phyloP scores from a whole-genome alignment of 2,888 invertebrate genomes.

The Atethmia centrago region DNA sequence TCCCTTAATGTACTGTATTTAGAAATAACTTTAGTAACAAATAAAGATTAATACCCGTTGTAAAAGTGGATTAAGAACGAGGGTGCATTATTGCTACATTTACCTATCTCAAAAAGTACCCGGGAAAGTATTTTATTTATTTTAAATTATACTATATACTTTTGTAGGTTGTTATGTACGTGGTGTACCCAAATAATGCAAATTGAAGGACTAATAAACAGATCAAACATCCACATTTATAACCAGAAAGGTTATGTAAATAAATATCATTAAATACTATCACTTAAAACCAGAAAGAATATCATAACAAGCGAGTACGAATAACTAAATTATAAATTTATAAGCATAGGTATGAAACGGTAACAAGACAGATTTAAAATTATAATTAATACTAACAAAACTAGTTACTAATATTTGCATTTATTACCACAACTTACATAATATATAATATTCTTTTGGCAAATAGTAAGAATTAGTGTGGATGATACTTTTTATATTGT shows the following conservation, averaged over 20 bases:
- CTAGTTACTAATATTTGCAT: constrained; percentile 10
- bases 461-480: not conserved
- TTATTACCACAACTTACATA: not conserved
- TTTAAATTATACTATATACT: too few relatives aligned
- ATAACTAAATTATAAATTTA: constrained; percentile 1
- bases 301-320: not conserved
- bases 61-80: not conserved
- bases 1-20: too few relatives aligned
- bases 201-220: not conserved
- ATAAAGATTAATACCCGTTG: not conserved
- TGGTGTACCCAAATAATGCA: not conserved
- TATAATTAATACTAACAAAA: constrained; percentile 21
- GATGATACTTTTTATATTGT: too few relatives aligned
- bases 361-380: constrained; percentile 15
- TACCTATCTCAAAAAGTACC: not conserved
- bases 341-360: not conserved
- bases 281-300: constrained; percentile 1
- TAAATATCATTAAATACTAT: too few relatives aligned
- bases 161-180: too few relatives aligned
- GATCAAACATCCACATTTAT: not conserved
- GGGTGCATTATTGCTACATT: not conserved
- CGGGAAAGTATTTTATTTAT: too few relatives aligned
- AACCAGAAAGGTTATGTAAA: not conserved
- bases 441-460: not conserved
- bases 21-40: not conserved